Base-by-base conservation (phyloP, 2,113 vertebrate species). In the Albula glossodonta region DNA sequence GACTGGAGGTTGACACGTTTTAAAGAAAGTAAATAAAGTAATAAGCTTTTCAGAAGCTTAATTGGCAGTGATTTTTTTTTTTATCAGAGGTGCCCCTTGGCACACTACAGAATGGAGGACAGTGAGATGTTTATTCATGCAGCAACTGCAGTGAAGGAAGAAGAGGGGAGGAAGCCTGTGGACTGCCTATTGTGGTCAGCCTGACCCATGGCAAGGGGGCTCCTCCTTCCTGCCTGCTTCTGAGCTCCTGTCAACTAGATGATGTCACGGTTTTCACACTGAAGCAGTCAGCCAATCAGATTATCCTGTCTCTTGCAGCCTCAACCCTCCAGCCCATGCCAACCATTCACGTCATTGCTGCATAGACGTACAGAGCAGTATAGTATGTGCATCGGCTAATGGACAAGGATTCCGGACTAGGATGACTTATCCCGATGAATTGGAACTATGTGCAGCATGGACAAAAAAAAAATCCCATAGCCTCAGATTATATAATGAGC, bases 11-110 rank as follows among this genome's bases (percentile, higher is more conserved):
- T 79, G 6, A 22, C 63, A 41, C 31, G 31, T 88, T 77, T 84
- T n/a, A 78, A 89, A 87, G 86, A 82, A 87, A 25, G 83, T 53
- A 1, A 66, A 86, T 74, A 83, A 63, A 82, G 31, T 41, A 41
- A 41, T 41, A 41, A 48, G 85, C 80, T 66, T 17, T 87, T 25
- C 51, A 85, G 82, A 83, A 84, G 85, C 74, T 57, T 50, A 13
- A 31, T 83, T 87, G 70, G 85, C 41, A 84, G 57, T 41, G 86
- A 86, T 90, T 86, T 82, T 78, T 86, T 82, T 78, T 49, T 83
- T 78, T 19, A 22, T 5, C 15, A 88, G 66, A 52, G 41, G 51
- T 51, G 87, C 81, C 88, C 86, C 84, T 78, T 49, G 79, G 83
- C 41, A 74, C 79, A 49, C 80, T 89, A 81, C 78, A 84, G 56